Evolutionary conservation across 2,113 vertebrate genomes (phyloP).

Genomic region (Alaudala cheleensis): DNA sequence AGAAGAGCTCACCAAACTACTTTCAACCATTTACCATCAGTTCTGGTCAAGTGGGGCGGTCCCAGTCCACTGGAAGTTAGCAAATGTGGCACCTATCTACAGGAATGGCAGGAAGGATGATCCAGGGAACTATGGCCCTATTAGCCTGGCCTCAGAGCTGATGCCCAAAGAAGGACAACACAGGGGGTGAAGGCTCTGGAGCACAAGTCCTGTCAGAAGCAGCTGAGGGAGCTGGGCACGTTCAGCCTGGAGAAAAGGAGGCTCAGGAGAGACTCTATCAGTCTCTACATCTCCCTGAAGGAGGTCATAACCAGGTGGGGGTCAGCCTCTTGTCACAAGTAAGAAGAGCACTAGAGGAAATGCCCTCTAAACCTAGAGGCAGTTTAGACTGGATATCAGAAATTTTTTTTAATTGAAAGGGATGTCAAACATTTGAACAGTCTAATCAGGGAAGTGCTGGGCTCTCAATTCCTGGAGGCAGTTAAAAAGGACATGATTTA

Average conservation of each 20-base stretch:
- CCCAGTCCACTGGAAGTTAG: neutral
- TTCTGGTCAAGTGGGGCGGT: neutral
- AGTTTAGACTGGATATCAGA: neutral
- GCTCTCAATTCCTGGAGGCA: neutral
- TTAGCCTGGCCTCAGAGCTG: neutral
- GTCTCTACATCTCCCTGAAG: neutral
- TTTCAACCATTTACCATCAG: neutral
- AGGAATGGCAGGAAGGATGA: neutral
- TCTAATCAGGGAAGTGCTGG: neutral
- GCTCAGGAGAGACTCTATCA: neutral
- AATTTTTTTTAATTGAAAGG: neutral
- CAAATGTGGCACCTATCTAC: neutral
- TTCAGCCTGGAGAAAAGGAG: neutral
- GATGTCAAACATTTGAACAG: neutral
- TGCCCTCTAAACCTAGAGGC: neutral
- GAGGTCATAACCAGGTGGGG: neutral
- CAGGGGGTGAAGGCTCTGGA: neutral
- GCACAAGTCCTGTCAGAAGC: neutral
- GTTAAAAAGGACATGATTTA: neutral
- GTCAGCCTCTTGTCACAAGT: neutral
- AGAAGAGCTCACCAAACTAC: neutral
- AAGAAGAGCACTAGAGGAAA: neutral
- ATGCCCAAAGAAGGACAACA: neutral
- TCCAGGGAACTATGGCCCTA: too few relatives aligned
- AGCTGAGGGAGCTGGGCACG: neutral